phyloP scores from a whole-genome alignment of 1,140 invertebrate genomes.

The Drosophila watanabei region DNA sequence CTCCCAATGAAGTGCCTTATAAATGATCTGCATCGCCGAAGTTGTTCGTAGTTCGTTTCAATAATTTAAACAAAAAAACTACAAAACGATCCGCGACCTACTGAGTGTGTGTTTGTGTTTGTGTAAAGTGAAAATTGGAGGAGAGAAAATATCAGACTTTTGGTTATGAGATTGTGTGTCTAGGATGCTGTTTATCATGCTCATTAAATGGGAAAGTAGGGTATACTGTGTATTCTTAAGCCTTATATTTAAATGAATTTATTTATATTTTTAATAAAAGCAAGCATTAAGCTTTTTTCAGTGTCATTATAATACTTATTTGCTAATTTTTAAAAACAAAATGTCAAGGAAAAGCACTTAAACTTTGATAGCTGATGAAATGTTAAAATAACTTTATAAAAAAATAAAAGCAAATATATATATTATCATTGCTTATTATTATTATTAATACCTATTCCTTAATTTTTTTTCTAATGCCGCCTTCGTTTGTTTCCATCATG shows the following conservation, averaged over 20 bases:
- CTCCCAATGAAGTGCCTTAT: constrained; percentile 68
- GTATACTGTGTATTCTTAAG: neutral
- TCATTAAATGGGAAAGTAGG: neutral
- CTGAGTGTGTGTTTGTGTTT: neutral
- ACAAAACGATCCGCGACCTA: constrained; percentile 29
- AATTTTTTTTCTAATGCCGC: neutral
- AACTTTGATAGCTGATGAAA: no score
- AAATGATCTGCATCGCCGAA: constrained; percentile 69
- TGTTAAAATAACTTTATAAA: neutral
- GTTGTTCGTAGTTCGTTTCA: constrained; percentile 60
- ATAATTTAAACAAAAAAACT: constrained; percentile 76
- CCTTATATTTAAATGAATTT: neutral
- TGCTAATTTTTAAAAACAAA: neutral
- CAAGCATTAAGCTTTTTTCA: neutral
- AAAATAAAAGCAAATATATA: neutral
- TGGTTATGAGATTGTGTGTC: constrained; percentile 47
- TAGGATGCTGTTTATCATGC: constrained; percentile 23
- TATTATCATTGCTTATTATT: neutral
- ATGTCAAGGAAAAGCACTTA: no score
- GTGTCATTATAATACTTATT: neutral
- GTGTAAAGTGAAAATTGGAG: constrained; percentile 16
- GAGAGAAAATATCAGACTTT: neutral
- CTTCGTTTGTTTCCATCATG: neutral
- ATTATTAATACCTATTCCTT: neutral
- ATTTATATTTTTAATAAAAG: neutral